phyloP scores from a whole-genome alignment of 2,888 invertebrate species.

The Chrysina gloriosa region DNA sequence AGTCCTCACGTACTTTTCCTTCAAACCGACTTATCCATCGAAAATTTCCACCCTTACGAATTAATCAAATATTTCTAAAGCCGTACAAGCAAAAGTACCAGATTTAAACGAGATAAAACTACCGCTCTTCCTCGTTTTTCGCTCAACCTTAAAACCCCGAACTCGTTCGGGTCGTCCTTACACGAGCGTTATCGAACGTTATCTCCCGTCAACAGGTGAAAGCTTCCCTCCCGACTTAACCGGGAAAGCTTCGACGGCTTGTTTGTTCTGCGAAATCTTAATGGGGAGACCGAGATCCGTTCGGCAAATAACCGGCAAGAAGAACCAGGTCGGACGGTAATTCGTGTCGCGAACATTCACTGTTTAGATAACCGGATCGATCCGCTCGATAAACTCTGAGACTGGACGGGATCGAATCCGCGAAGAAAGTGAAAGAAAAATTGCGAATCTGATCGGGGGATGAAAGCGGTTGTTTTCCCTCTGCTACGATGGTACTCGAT shows the following conservation, averaged over 20 bases:
- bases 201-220: slow-evolving; percentile 28
- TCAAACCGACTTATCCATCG: no score
- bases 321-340: background rate
- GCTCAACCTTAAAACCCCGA: background rate
- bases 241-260: background rate
- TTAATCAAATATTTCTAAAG: no score
- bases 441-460: background rate
- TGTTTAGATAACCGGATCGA: slow-evolving; percentile 8
- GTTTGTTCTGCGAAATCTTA: slow-evolving; percentile 11
- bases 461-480: background rate
- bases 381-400: slow-evolving; percentile 18
- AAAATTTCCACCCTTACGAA: no score
- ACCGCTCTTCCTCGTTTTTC: background rate
- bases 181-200: slow-evolving; percentile 1
- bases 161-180: background rate
- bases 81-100: no score
- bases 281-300: slow-evolving; percentile 7
- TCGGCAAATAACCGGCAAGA: background rate
- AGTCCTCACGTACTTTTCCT: no score
- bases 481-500: background rate
- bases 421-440: background rate
- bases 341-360: background rate
- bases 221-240: background rate
- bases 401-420: background rate
- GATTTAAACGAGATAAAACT: background rate